A percentile compares a stretch with the other conserved stretches of the same genome.
phyloP scores from a whole-genome alignment of 2,888 invertebrate genomes.

The Bimastos eiseni region DNA sequence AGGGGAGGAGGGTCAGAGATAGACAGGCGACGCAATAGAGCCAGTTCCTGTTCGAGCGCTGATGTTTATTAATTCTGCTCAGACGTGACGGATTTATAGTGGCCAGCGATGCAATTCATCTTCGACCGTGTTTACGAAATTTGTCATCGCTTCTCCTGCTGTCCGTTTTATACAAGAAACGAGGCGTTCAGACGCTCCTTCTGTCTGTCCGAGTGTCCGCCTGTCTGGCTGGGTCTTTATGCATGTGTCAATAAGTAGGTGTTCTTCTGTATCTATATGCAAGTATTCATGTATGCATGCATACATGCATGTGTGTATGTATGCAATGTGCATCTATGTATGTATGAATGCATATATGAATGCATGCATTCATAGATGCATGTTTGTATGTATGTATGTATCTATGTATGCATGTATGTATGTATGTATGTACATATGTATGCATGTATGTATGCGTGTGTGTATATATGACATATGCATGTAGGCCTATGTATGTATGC shows the following conservation, averaged over 20 bases:
- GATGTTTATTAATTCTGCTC: conserved; percentile 13
- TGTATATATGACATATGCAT: neutral
- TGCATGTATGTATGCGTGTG: neutral
- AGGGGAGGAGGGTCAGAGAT: neutral
- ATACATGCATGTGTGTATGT: too few species aligned
- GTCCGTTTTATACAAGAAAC: neutral
- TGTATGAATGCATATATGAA: too few species aligned
- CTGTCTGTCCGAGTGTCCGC: neutral
- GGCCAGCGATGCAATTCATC: neutral
- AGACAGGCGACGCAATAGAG: neutral
- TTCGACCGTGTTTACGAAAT: neutral
- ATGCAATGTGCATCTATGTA: too few species aligned
- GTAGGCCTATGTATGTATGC: neutral
- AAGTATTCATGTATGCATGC: too few species aligned
- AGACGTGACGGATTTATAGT: neutral
- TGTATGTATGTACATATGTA: neutral
- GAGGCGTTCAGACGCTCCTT: neutral
- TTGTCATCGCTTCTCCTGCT: neutral
- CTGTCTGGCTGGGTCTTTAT: neutral
- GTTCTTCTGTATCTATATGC: neutral
- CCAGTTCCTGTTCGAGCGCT: neutral
- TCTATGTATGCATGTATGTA: neutral
- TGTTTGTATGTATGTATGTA: neutral
- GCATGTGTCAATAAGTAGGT: neutral
- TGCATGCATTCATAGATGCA: too few species aligned